Conservation (phyloP, 1,140 invertebrate genomes). For the Zaprionus africanus region DNA sequence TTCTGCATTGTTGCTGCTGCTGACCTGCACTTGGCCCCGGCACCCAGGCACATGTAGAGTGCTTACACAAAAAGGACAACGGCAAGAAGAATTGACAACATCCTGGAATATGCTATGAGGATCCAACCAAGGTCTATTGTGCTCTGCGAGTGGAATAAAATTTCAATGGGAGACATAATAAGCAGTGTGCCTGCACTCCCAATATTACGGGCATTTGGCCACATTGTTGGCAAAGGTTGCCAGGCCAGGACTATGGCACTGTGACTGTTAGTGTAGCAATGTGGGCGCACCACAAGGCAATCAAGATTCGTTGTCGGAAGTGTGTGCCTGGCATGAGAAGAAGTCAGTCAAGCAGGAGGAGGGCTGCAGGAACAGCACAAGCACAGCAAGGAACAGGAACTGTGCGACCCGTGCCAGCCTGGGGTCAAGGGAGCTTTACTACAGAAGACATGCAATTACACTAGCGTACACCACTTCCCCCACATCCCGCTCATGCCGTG, state of each 20-base stretch:
- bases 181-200: conserved; percentile 14
- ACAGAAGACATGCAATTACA: conserved; percentile 32
- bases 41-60: conserved; percentile 6
- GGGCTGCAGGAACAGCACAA: not conserved
- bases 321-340: conserved; percentile 6
- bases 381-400: conserved; percentile 1
- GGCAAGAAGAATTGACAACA: conserved; percentile 18
- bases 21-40: conserved; percentile 9
- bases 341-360: not conserved
- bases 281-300: conserved; percentile 21
- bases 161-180: conserved; percentile 30
- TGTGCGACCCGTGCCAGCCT: not conserved
- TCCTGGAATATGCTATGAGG: not conserved
- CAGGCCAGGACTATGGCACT: conserved; percentile 8
- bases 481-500: not conserved
- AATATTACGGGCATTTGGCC: conserved; percentile 23
- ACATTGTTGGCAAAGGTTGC: conserved; percentile 23
- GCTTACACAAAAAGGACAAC: conserved; percentile 11
- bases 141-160: conserved; percentile 17
- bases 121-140: conserved; percentile 1
- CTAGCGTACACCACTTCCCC: not conserved
- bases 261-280: not conserved
- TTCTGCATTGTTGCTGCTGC: conserved; percentile 15
- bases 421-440: conserved; percentile 27
- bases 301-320: conserved; percentile 31